Percentiles rank a stretch among this genome's conserved stretches.
Evolutionary conservation across 2,888 invertebrate species (phyloP).

Genomic region (Oeneis ivallda): DNA sequence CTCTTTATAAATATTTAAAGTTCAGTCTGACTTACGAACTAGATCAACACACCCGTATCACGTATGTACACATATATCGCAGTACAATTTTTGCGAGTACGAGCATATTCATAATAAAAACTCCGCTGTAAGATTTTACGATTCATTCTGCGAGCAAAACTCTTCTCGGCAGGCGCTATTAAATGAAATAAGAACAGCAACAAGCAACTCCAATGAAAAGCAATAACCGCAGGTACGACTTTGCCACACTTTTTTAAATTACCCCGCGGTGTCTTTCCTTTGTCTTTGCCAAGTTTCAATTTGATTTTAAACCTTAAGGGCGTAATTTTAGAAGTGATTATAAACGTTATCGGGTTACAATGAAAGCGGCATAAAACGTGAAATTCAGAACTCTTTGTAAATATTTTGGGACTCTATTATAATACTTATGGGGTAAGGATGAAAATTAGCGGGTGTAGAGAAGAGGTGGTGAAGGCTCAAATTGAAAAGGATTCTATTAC

Average conservation of each 20-base stretch:
- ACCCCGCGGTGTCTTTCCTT: slow-evolving; percentile 28
- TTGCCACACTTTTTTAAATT: slow-evolving; percentile 50
- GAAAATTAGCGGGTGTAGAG: background rate
- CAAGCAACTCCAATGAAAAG: slow-evolving; percentile 44
- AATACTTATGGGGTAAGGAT: background rate
- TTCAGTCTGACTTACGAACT: background rate
- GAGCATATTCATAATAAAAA: slow-evolving; percentile 24
- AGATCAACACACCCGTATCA: background rate
- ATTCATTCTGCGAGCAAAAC: slow-evolving; percentile 29
- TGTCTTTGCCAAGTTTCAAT: background rate
- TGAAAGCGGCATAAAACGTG: background rate
- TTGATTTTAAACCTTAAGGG: background rate
- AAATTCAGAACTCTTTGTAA: background rate
- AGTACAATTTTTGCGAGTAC: slow-evolving; percentile 3
- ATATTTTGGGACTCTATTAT: background rate
- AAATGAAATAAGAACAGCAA: slow-evolving; percentile 40
- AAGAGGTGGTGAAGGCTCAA: background rate
- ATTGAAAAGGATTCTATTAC: background rate
- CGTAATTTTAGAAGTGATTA: background rate
- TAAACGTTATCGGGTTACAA: background rate
- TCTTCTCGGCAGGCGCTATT: slow-evolving; percentile 28
- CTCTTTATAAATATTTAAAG: background rate
- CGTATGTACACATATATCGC: background rate
- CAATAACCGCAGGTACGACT: slow-evolving; percentile 38
- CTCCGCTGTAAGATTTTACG: slow-evolving; percentile 29